Percentiles rank a stretch among this genome's conserved stretches.
phyloP scores from a whole-genome alignment of 2,888 invertebrate genomes.

The Tenodera sinensis region DNA sequence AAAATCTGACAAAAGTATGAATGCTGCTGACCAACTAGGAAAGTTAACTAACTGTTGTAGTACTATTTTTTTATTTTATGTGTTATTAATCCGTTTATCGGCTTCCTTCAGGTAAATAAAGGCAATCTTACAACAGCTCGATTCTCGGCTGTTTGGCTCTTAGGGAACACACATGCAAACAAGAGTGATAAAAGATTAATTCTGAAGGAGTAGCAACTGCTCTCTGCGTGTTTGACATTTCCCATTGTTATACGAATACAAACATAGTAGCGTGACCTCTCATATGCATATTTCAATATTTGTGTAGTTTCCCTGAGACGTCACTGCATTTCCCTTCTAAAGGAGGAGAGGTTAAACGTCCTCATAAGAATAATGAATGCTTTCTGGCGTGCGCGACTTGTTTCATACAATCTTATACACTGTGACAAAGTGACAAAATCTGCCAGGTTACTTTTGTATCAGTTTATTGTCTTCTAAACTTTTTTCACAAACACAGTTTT shows the following conservation, averaged over 20 bases:
- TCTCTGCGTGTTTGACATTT: background rate
- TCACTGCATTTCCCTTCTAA: background rate
- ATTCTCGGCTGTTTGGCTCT: background rate
- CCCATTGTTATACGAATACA: background rate
- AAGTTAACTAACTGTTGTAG: no score
- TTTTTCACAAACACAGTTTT: no score
- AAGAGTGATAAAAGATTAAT: background rate
- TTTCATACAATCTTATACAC: no score
- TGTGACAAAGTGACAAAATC: no score
- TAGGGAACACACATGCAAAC: background rate
- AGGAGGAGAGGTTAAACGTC: background rate
- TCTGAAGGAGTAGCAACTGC: background rate
- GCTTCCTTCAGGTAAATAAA: no score
- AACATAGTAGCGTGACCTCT: background rate
- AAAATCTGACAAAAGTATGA: no score
- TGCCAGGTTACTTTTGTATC: no score
- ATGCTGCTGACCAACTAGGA: no score
- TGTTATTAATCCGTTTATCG: no score
- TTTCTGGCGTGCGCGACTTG: no score
- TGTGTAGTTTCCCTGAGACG: background rate
- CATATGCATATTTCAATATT: background rate
- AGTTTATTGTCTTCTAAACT: no score
- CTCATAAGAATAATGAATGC: background rate
- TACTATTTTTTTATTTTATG: no score
- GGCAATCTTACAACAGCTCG: background rate